Conservation (phyloP, 2,113 vertebrate genomes). For the chimpanzee (Pan troglodytes) region NHGRI_mPanTro3-v2.1_pri NC_072403.2:44751001-44751500, state of each 20-base stretch:
- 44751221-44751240: neutral
- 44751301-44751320: neutral
- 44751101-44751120: slow-evolving; percentile 95
- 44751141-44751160: neutral
- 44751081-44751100: slow-evolving; percentile 96
- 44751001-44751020: slow-evolving; percentile 92
- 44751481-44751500: neutral
- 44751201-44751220: neutral
- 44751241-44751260: neutral
- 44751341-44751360: neutral
- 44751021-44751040: slow-evolving; percentile 90
- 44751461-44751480: neutral
- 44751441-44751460: neutral
- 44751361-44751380: neutral
- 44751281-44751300: neutral
- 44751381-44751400: neutral
- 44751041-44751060: slow-evolving; percentile 90
- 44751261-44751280: neutral
- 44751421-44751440: neutral
- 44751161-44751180: neutral
- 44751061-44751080: slow-evolving; percentile 94
- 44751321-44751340: neutral
- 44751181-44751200: neutral
- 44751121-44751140: slow-evolving; percentile 80
- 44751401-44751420: neutral